A percentile compares a stretch with the other conserved stretches of the same genome.
phyloP scores from a whole-genome alignment of 2,797 vertebrate species.

The Enteromius anoplus region DNA sequence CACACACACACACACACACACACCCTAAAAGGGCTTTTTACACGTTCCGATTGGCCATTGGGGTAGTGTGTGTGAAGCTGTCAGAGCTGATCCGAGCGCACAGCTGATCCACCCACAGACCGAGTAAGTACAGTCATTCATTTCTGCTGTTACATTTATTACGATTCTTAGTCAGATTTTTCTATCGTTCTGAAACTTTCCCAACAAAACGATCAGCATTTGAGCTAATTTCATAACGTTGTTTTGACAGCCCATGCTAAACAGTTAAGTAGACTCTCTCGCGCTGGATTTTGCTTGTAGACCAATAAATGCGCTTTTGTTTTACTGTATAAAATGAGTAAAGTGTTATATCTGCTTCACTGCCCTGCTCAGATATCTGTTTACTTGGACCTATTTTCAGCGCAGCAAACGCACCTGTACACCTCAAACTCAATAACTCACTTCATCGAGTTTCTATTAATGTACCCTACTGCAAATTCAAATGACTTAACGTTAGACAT shows the following conservation, averaged over 20 bases:
- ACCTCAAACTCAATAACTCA: conserved; percentile 1
- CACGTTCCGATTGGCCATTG: conserved; percentile 48
- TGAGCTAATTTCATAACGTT: neutral
- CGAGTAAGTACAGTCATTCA: conserved; percentile 68
- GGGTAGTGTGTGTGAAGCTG: conserved; percentile 25
- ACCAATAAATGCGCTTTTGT: neutral
- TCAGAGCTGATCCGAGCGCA: conserved; percentile 32
- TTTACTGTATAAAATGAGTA: neutral
- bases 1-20: conserved; percentile 28
- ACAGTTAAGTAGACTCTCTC: neutral
- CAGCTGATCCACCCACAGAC: conserved; percentile 48
- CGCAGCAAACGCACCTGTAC: neutral
- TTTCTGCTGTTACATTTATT: conserved; percentile 8
- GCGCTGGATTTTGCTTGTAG: neutral
- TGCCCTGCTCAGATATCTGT: neutral
- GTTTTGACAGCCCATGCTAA: neutral
- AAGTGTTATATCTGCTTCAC: neutral
- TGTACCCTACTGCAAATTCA: neutral
- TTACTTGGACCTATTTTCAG: neutral
- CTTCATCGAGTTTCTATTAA: neutral
- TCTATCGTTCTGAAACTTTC: neutral
- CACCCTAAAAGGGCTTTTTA: conserved; percentile 61
- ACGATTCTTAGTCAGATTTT: neutral
- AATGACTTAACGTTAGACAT: neutral
- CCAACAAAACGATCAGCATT: neutral